These are phyloP conservation scores for Bradypodion ventrale DNA, from an alignment of 2,797 vertebrate species.

Conservation along the genomic window DNA sequence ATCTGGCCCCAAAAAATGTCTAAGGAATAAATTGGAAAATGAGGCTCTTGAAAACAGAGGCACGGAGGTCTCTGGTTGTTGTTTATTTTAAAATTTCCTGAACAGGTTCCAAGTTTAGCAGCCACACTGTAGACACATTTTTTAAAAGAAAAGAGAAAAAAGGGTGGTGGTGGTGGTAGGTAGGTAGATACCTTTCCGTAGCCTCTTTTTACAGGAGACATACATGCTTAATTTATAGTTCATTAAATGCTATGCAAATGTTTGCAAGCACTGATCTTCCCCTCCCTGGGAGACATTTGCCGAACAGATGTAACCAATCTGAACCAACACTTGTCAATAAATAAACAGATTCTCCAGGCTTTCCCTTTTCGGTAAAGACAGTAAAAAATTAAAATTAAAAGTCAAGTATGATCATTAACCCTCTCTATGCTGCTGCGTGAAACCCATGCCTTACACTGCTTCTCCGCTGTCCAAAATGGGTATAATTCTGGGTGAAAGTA, in stretches of 20 bases:
- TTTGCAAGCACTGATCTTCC: slow-evolving; percentile 15
- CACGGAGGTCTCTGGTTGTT: not conserved
- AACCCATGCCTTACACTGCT: too few relatives aligned
- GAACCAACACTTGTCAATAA: slow-evolving; percentile 66
- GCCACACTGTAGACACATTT: not conserved
- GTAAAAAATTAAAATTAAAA: slow-evolving; percentile 3
- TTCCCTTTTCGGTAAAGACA: too few relatives aligned
- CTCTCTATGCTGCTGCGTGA: slow-evolving; percentile 30
- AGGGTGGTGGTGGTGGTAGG: not conserved
- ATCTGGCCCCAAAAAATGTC: not conserved
- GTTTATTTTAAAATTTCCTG: not conserved
- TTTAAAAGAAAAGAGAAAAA: not conserved
- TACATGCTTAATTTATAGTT: slow-evolving; percentile 66
- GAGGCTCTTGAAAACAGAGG: not conserved
- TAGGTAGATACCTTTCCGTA: not conserved
- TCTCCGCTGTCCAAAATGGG: too few relatives aligned
- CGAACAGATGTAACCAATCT: slow-evolving; percentile 65
- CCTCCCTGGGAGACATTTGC: slow-evolving; percentile 36
- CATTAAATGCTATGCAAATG: slow-evolving; percentile 65
- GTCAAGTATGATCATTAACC: slow-evolving; percentile 28
- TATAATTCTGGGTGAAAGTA: too few relatives aligned
- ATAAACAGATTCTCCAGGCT: slow-evolving; percentile 37
- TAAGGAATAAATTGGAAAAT: too few relatives aligned
- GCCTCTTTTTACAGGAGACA: slow-evolving; percentile 50
- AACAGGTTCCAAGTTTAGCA: not conserved